These are phyloP conservation scores for Salvelinus namaycush DNA, from an alignment of 2,113 vertebrate genomes.

Conservation along the genomic window DNA sequence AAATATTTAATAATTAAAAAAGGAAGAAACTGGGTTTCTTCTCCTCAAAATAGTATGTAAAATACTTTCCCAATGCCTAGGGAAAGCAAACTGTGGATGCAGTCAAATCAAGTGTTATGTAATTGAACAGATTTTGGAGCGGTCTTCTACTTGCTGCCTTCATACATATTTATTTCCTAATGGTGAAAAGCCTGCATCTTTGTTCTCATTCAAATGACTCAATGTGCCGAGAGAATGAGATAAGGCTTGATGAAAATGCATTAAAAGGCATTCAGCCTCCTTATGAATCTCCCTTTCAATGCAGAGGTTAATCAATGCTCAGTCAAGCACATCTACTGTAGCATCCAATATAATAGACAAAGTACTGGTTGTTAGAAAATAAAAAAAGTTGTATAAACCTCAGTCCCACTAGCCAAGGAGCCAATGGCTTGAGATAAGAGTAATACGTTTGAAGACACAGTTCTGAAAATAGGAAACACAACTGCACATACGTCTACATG, in stretches of 20 bases:
- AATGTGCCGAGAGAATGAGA: conserved; percentile 22
- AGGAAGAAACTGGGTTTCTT: no score
- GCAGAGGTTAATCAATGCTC: conserved; percentile 41
- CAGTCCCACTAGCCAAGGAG: not conserved
- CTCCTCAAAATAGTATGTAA: not conserved
- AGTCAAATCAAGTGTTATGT: conserved; percentile 15
- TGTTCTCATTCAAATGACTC: conserved; percentile 27
- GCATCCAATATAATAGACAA: conserved; percentile 22
- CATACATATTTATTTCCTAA: conserved; percentile 39
- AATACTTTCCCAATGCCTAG: not conserved
- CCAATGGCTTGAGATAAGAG: not conserved
- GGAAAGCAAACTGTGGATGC: conserved; percentile 9
- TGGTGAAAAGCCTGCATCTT: conserved; percentile 4
- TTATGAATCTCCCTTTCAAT: conserved; percentile 9
- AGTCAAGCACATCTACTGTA: conserved; percentile 31
- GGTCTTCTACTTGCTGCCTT: not conserved
- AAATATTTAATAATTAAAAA: no score
- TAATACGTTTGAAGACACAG: not conserved
- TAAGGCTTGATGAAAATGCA: conserved; percentile 32
- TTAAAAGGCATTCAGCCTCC: conserved; percentile 23
- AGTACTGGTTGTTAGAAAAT: conserved; percentile 22
- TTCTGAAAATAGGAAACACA: not conserved
- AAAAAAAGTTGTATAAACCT: conserved; percentile 27
- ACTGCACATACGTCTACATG: not conserved
- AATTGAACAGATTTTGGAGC: conserved; percentile 23